Conservation (phyloP, 2,797 vertebrate genomes). For the Crocidura indochinensis region DNA sequence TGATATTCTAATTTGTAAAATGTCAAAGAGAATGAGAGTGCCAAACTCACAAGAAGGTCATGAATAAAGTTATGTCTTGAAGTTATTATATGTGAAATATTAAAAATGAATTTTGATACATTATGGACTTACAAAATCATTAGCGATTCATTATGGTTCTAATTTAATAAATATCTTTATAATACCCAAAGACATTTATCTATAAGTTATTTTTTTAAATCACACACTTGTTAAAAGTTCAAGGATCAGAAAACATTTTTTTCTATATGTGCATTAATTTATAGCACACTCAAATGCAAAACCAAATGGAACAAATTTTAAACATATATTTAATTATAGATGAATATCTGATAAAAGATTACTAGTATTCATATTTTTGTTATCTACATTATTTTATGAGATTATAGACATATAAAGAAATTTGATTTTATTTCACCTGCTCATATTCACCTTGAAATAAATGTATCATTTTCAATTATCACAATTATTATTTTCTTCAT, state of each 20-base stretch:
- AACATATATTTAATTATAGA: not conserved
- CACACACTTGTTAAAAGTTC: constrained; percentile 4
- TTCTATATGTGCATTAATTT: not conserved
- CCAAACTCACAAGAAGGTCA: not conserved
- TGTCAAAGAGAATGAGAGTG: not conserved
- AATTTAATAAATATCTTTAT: constrained; percentile 24
- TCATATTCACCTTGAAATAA: not conserved
- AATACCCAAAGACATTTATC: constrained; percentile 45
- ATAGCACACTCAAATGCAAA: constrained; percentile 8
- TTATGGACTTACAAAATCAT: constrained; percentile 26
- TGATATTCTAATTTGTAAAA: constrained; percentile 56
- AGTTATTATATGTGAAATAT: constrained; percentile 4
- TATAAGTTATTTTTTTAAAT: not conserved
- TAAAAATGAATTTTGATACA: not conserved
- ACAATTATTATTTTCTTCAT: not conserved
- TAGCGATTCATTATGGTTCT: not conserved
- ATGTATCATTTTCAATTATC: not conserved
- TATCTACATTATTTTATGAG: not conserved
- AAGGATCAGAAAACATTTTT: constrained; percentile 27
- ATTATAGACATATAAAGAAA: not conserved
- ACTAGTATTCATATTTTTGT: not conserved
- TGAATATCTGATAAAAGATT: not conserved
- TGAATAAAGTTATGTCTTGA: not conserved
- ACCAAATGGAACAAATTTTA: not conserved
- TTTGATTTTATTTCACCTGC: not conserved